phyloP scores from a whole-genome alignment of 2,797 vertebrate genomes.

The Erpetoichthys calabaricus region DNA sequence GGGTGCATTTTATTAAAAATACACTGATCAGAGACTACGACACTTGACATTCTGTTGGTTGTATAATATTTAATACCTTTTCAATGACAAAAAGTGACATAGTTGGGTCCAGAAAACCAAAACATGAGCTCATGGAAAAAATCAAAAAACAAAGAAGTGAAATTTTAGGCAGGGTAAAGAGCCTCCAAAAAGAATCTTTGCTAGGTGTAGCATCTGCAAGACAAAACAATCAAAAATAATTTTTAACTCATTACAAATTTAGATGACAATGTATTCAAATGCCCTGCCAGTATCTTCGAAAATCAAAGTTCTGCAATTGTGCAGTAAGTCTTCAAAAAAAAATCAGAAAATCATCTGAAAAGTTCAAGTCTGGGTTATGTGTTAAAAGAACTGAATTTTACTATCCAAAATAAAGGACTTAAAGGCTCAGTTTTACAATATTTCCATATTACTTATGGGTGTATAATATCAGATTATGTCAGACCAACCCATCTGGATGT shows the following conservation, averaged over 20 bases:
- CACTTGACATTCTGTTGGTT: too few relatives aligned
- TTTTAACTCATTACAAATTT: background rate
- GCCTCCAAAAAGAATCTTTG: conserved; percentile 65
- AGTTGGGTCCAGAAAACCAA: conserved; percentile 81
- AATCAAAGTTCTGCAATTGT: background rate
- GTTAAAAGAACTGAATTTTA: too few relatives aligned
- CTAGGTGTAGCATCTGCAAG: conserved; percentile 52
- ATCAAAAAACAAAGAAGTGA: conserved; percentile 56
- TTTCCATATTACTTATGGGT: too few relatives aligned
- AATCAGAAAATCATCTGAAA: too few relatives aligned
- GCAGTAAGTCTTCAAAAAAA: too few relatives aligned
- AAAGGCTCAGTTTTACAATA: too few relatives aligned
- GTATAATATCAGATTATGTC: too few relatives aligned
- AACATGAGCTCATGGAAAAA: conserved; percentile 64
- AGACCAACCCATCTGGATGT: too few relatives aligned
- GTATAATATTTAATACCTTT: conserved; percentile 39
- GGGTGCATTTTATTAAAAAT: too few relatives aligned
- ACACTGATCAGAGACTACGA: too few relatives aligned
- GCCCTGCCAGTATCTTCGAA: background rate
- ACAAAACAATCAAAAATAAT: conserved; percentile 11
- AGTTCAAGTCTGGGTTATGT: too few relatives aligned
- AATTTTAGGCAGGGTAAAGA: conserved; percentile 58
- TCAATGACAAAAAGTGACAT: conserved; percentile 78
- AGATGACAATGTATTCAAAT: background rate
- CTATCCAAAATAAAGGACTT: too few relatives aligned